These are phyloP conservation scores for Dendrophyllia cribrosa DNA, from an alignment of 64 coral and sea anemone species.

Conservation along the genomic window DNA sequence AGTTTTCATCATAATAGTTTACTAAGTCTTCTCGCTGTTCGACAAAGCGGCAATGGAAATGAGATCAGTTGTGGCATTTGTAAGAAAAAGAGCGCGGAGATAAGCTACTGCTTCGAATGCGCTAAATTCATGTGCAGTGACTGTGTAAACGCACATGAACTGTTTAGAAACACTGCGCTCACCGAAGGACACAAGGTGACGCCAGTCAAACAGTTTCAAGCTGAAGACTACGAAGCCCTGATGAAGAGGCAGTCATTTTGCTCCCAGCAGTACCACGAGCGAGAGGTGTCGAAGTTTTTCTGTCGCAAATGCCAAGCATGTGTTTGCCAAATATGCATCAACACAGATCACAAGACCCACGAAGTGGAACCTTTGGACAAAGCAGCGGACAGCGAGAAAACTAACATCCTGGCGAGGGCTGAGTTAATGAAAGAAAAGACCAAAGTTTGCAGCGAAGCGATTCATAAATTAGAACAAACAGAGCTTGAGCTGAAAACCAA, in stretches of 20 bases:
- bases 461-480: too few species aligned
- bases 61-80: background rate
- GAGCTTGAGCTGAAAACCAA: too few species aligned
- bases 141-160: background rate
- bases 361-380: background rate
- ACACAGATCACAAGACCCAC: background rate
- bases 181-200: conserved; percentile 1
- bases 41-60: background rate
- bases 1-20: conserved; percentile 42
- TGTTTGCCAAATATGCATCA: conserved; percentile 32
- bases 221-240: background rate
- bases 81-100: background rate
- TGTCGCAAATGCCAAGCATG: background rate
- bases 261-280: background rate
- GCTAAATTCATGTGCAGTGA: background rate
- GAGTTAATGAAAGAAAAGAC: too few species aligned
- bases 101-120: conserved; percentile 19
- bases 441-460: too few species aligned
- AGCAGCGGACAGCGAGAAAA: background rate
- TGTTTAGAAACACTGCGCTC: background rate
- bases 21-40: background rate
- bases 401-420: too few species aligned
- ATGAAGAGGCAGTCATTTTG: conserved; percentile 31
- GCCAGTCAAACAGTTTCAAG: background rate
- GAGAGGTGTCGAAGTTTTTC: background rate